A percentile compares a stretch with the other conserved stretches of the same genome.
These are phyloP conservation scores for Melanaphis sacchari DNA, from an alignment of 1,140 invertebrate genomes.

Conservation along the genomic window DNA sequence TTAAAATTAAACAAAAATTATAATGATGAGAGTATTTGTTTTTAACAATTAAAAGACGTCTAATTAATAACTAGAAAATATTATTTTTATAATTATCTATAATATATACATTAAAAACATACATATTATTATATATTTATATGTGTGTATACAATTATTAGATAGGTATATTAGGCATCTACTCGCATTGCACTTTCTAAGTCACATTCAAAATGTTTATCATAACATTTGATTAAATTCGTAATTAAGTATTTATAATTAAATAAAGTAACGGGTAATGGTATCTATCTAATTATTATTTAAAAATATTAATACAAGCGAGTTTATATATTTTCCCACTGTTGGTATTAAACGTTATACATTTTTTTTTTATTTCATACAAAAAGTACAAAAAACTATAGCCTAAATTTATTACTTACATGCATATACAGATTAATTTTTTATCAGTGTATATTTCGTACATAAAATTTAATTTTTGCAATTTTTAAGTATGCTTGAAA, in stretches of 20 bases:
- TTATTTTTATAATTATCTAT: not conserved
- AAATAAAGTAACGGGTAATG: not conserved
- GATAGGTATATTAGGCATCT: not conserved
- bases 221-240: not conserved
- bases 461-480: too few species aligned
- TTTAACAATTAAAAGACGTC: not conserved
- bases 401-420: too few species aligned
- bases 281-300: not conserved
- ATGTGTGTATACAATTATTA: not conserved
- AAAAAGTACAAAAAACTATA: not conserved
- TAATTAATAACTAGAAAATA: not conserved
- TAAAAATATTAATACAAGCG: not conserved
- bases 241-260: not conserved
- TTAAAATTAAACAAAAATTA: slow-evolving; percentile 8
- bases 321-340: not conserved
- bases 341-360: not conserved
- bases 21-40: not conserved
- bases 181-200: not conserved
- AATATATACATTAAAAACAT: too few species aligned
- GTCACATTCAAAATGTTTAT: not conserved
- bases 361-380: not conserved
- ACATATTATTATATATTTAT: not conserved
- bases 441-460: too few species aligned
- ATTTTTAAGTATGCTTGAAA: too few species aligned
- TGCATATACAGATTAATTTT: too few species aligned